phyloP scores from a whole-genome alignment of 2,113 vertebrate genomes.

The Cottus gobio region DNA sequence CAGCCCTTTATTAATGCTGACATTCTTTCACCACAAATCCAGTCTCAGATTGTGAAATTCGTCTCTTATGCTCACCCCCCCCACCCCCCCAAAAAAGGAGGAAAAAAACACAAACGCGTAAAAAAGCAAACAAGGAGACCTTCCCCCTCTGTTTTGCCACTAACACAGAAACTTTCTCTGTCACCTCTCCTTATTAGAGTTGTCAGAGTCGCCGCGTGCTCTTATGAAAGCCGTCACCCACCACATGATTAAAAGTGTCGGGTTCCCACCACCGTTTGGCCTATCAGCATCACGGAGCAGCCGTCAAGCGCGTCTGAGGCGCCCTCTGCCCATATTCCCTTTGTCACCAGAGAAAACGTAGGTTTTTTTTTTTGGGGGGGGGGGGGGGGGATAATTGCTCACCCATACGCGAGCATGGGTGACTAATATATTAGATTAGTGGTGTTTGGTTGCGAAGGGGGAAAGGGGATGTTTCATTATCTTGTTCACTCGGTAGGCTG shows the following conservation, averaged over 20 bases:
- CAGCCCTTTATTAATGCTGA: constrained; percentile 97
- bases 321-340: constrained; percentile 81
- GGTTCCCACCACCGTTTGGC: constrained; percentile 85
- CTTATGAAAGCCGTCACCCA: constrained; percentile 91
- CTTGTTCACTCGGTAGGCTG: constrained; percentile 65
- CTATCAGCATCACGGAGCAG: constrained; percentile 84
- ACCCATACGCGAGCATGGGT: constrained; percentile 78
- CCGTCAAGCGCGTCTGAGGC: constrained; percentile 78
- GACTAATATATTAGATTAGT: constrained; percentile 87
- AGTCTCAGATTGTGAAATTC: constrained; percentile 94
- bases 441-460: constrained; percentile 68
- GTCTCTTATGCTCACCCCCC: constrained; percentile 77
- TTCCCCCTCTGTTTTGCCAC: constrained; percentile 91
- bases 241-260: constrained; percentile 87
- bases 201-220: constrained; percentile 90
- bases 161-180: constrained; percentile 92
- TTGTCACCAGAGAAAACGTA: constrained; percentile 83
- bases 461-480: constrained; percentile 67
- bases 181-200: constrained; percentile 90
- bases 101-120: constrained; percentile 19
- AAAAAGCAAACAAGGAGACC: constrained; percentile 85
- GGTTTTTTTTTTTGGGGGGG: constrained; percentile 67
- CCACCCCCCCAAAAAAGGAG: not conserved
- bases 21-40: constrained; percentile 98
- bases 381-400: constrained; percentile 87